Percentiles rank a stretch among this genome's conserved stretches.
phyloP scores from a whole-genome alignment of 2,113 vertebrate genomes.

The Bungarus multicinctus region DNA sequence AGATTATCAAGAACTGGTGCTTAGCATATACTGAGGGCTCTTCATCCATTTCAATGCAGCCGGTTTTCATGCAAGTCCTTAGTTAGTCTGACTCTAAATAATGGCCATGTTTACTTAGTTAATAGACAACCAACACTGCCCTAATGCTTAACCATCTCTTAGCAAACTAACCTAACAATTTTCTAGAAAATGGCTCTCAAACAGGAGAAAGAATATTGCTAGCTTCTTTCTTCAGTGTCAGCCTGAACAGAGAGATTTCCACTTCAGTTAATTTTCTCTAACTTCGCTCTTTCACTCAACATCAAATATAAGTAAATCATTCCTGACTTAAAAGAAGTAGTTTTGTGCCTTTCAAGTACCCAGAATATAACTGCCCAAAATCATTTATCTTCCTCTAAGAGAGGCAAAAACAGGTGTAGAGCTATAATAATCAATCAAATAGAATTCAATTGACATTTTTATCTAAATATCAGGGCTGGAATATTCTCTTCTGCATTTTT shows the following conservation, averaged over 20 bases:
- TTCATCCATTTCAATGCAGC: background rate
- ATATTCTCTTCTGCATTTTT: constrained; percentile 62
- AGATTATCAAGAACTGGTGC: background rate
- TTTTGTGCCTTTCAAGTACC: background rate
- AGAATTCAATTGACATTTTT: constrained; percentile 55
- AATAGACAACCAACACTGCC: background rate
- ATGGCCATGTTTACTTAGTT: background rate
- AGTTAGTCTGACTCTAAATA: background rate
- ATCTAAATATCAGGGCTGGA: constrained; percentile 26
- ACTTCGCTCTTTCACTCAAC: background rate
- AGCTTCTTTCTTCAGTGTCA: background rate
- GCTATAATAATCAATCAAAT: constrained; percentile 33
- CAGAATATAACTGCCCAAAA: background rate
- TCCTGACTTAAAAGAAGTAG: background rate
- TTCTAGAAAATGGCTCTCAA: background rate
- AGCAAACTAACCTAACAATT: background rate
- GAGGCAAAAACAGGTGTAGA: constrained; percentile 4
- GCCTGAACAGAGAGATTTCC: background rate
- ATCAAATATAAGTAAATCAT: constrained; percentile 3
- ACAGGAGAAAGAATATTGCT: background rate
- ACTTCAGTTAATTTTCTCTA: background rate
- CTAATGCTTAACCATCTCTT: background rate
- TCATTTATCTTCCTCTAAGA: background rate
- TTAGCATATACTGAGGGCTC: background rate
- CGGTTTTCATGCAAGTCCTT: background rate